Conservation (phyloP, 1,140 invertebrate species). For the Anthonomus grandis region DNA sequence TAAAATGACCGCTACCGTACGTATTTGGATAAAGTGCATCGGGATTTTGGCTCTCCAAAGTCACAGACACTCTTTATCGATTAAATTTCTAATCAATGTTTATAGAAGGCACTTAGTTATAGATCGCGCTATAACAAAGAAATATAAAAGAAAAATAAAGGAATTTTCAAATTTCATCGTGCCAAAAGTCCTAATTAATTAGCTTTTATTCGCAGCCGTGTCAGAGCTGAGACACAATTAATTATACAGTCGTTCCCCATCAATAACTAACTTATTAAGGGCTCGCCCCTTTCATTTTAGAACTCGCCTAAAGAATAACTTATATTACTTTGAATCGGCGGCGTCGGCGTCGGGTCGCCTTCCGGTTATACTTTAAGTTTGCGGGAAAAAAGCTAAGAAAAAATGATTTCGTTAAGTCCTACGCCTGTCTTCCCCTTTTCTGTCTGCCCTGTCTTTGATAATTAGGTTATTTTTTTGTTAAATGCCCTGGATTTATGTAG, state of each 20-base stretch:
- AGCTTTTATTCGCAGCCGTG: constrained; percentile 25
- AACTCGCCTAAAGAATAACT: constrained; percentile 23
- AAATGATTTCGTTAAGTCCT: constrained; percentile 6
- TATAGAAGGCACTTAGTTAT: too few relatives aligned
- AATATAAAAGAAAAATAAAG: too few relatives aligned
- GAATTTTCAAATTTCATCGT: constrained; percentile 22
- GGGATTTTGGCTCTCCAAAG: too few relatives aligned
- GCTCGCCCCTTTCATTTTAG: constrained; percentile 23
- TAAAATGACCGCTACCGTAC: too few relatives aligned
- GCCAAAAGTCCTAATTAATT: constrained; percentile 24
- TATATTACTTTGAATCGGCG: constrained; percentile 18
- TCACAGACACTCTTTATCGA: too few relatives aligned
- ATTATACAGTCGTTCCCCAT: constrained; percentile 26
- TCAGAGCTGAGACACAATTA: constrained; percentile 25
- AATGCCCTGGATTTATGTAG: too few relatives aligned
- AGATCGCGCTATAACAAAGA: too few relatives aligned
- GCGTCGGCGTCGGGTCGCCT: too few relatives aligned
- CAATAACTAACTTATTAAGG: constrained; percentile 27
- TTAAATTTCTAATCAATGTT: too few relatives aligned
- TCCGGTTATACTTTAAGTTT: constrained; percentile 16
- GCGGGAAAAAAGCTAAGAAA: constrained; percentile 9
- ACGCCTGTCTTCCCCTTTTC: constrained; percentile 8
- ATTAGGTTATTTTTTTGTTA: too few relatives aligned
- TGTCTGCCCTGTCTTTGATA: constrained; percentile 6
- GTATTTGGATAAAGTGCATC: too few relatives aligned